Evolutionary conservation across 2,888 invertebrate species (phyloP), one percentile per base, ranked within the genome.

Genomic region (Calliopum simillimum): DNA sequence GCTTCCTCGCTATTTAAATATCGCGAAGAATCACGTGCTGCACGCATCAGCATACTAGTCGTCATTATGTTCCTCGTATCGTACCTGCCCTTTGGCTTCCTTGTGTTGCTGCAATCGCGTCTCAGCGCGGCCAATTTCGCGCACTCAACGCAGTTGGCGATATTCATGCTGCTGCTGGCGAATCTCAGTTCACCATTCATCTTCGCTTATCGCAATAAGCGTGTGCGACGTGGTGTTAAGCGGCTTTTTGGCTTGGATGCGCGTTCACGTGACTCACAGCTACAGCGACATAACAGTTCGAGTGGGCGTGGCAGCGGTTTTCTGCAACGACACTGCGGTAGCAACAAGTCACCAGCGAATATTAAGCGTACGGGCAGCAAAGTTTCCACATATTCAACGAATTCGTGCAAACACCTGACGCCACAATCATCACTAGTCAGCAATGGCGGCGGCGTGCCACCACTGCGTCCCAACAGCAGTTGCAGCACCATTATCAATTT

Each of bases 21-120:
- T 83, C 89, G 95, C 67, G 96, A 96, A 83, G 96, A 96, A 87
- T 94, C 95, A 76, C 90, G 95, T 75, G 95, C 96, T 2, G 96
- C 95, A 11, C 91, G 95, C 76, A 94, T 96, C 65, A 95, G 95
- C 80, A 91, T 86, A 69, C 76, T 87, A 76, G 86, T 87, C 73
- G 86, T 86, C 51, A 85, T 86, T 16, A 87, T 86, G 87, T 86
- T 86, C 73, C 80, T 86, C 43, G 82, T 87, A 63, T 87, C 86
- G 25, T 86, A 86, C 69, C 74, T 86, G 73, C 87, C 87, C 19
- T 86, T 83, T 64, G 86, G 86, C 6, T 75, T 86, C 46, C 73
- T 87, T 25, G 84, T 86, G 49, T 73, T 86, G 68, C 78, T 86
- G 53, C 86, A 86, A 72, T 83, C 84, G 16, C 80, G 82, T 1